A percentile compares a stretch with the other conserved stretches of the same genome.
Evolutionary conservation across 2,113 vertebrate species (phyloP).

Genomic region (Microcebus lehilahytsara): DNA sequence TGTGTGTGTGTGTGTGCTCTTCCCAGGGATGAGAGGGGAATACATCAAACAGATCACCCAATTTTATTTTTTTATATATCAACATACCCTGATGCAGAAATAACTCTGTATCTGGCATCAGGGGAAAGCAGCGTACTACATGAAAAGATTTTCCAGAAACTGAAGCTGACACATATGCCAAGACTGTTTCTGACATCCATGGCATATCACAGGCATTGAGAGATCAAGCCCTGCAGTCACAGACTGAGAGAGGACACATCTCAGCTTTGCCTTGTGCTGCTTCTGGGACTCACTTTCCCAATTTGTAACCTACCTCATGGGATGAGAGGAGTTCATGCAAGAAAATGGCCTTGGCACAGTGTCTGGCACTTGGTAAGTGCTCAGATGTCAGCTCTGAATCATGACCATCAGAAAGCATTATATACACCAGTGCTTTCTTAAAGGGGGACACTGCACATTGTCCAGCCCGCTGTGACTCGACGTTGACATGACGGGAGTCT

Average conservation of each 20-base stretch:
- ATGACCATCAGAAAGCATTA: too few species aligned
- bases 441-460: rapidly evolving
- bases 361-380: neutral
- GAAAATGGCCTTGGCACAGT: too few species aligned
- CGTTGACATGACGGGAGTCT: too few species aligned
- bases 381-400: neutral
- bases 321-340: neutral
- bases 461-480: neutral
- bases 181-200: neutral
- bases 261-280: neutral
- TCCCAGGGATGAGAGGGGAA: neutral
- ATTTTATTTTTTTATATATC: neutral
- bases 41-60: neutral
- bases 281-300: neutral
- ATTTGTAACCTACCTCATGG: neutral
- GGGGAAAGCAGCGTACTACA: neutral
- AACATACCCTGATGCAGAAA: neutral
- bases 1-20: neutral
- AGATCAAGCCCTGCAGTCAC: neutral
- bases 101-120: neutral
- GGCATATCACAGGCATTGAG: neutral
- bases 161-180: neutral
- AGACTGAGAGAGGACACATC: neutral
- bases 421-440: neutral
- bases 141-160: neutral